Percentiles rank a stretch among this genome's conserved stretches.
These are phyloP conservation scores for Pedionomus torquatus DNA, from an alignment of 2,113 vertebrate genomes.

Conservation along the genomic window DNA sequence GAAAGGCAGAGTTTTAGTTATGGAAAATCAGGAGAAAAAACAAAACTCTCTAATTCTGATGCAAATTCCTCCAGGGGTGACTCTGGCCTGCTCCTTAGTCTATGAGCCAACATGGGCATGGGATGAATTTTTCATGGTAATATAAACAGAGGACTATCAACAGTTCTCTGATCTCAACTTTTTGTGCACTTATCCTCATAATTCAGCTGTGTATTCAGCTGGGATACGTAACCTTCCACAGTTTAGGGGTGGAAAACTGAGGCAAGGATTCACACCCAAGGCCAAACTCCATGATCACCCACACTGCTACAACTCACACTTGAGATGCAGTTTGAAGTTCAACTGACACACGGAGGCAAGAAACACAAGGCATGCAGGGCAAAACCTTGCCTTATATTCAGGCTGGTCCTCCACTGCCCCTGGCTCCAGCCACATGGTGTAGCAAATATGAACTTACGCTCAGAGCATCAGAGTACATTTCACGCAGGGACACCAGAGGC, in stretches of 20 bases:
- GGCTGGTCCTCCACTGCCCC: neutral
- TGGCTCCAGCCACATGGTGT: neutral
- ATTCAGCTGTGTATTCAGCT: neutral
- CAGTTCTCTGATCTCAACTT: neutral
- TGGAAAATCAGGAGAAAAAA: fast-evolving
- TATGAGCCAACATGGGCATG: neutral
- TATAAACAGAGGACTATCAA: neutral
- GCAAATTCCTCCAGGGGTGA: neutral
- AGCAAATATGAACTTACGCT: neutral
- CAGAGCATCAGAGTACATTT: neutral
- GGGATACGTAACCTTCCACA: neutral
- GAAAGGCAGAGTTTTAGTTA: neutral
- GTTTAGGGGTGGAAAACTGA: neutral
- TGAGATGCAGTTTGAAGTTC: neutral
- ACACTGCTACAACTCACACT: neutral
- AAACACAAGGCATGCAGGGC: neutral
- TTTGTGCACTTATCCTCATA: neutral
- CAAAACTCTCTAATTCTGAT: neutral
- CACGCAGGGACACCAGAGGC: neutral
- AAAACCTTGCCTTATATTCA: neutral
- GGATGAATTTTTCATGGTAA: neutral
- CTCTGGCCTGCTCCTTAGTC: neutral
- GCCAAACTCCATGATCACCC: neutral
- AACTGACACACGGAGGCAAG: neutral
- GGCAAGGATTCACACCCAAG: neutral